phyloP scores from a whole-genome alignment of 2,888 invertebrate species.

The Octonoba sinensis region DNA sequence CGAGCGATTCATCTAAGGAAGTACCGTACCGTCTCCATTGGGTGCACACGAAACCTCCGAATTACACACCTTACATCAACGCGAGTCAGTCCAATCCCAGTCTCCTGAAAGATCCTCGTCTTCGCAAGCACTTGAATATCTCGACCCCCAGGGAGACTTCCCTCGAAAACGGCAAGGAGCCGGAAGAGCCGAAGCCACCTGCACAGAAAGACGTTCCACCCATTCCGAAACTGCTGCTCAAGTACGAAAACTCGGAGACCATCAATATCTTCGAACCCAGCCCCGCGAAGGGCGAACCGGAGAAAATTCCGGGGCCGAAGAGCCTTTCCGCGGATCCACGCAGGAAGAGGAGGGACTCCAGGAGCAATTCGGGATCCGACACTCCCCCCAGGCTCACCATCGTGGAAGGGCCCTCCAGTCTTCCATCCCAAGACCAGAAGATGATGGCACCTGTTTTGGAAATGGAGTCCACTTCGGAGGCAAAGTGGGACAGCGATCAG shows the following conservation, averaged over 20 bases:
- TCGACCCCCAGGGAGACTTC: conserved; percentile 6
- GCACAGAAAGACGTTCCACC: conserved; percentile 29
- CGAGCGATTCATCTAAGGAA: conserved; percentile 23
- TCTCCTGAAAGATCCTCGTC: conserved; percentile 71
- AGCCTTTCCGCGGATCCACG: conserved; percentile 18
- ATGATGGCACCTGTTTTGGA: conserved; percentile 31
- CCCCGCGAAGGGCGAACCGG: conserved; percentile 2
- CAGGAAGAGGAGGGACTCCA: conserved; percentile 36
- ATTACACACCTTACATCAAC: conserved; percentile 51
- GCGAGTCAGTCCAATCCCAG: conserved; percentile 67
- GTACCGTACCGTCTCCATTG: conserved; percentile 47
- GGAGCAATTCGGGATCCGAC: conserved; percentile 24
- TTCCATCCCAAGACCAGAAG: conserved; percentile 9
- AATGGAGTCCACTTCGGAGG: conserved; percentile 20
- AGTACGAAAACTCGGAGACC: conserved; percentile 12
- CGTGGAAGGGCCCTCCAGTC: conserved; percentile 10
- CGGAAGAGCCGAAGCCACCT: neutral
- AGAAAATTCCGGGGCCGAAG: neutral
- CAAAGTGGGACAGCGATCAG: neutral
- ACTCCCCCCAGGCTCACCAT: conserved; percentile 52
- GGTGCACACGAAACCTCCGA: conserved; percentile 43
- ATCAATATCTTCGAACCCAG: conserved; percentile 50
- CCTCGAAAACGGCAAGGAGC: conserved; percentile 18
- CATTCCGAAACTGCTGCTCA: conserved; percentile 38
- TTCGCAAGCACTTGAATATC: conserved; percentile 67